Percentiles rank a stretch among this genome's conserved stretches.
Evolutionary conservation across 2,888 invertebrate species (phyloP).

Genomic region (Eupithecia subumbrata): DNA sequence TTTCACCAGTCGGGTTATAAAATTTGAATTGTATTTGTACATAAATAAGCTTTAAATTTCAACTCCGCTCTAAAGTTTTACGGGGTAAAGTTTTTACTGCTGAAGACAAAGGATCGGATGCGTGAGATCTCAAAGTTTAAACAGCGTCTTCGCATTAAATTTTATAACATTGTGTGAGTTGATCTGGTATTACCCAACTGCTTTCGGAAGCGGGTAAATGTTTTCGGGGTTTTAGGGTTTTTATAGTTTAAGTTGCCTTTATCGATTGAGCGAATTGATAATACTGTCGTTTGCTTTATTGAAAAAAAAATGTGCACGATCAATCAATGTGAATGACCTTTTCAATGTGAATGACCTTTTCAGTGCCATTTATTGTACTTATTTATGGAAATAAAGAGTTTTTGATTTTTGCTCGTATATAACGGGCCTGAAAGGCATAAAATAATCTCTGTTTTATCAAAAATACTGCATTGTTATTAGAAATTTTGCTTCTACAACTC

Average conservation of each 20-base stretch:
- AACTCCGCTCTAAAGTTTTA: conserved; percentile 45
- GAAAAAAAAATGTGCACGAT: neutral
- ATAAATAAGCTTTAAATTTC: conserved; percentile 55
- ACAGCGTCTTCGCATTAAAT: conserved; percentile 25
- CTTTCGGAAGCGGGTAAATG: conserved; percentile 10
- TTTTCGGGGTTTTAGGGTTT: conserved; percentile 2
- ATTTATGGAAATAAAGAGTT: no score
- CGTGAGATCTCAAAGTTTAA: conserved; percentile 28
- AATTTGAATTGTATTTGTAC: conserved; percentile 58
- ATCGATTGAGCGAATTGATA: neutral
- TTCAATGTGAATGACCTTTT: no score
- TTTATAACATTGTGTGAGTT: conserved; percentile 17
- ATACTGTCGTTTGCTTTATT: neutral
- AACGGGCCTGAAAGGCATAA: neutral
- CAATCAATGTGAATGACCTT: no score
- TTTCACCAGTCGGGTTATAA: conserved; percentile 50
- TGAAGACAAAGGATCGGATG: conserved; percentile 34
- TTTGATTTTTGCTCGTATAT: no score
- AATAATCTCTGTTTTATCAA: neutral
- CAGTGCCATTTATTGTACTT: no score
- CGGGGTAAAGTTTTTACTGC: conserved; percentile 35
- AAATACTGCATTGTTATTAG: neutral
- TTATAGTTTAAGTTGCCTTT: conserved; percentile 3
- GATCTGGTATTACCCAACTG: conserved; percentile 11
- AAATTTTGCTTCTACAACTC: neutral